Conservation (phyloP, 2,797 vertebrate genomes). For the Chelidonichthys spinosus region DNA sequence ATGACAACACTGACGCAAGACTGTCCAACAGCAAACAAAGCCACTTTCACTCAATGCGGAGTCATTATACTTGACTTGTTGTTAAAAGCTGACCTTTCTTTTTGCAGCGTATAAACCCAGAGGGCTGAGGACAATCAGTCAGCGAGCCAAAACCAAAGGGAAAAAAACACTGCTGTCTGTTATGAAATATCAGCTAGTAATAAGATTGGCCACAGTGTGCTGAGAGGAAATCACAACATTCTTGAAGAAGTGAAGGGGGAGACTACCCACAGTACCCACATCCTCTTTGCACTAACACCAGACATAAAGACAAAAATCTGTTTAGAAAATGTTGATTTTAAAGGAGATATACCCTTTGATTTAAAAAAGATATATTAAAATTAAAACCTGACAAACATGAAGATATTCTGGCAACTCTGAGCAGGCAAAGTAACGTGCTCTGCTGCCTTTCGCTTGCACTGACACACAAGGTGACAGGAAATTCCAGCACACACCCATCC, state of each 20-base stretch:
- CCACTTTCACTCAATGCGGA: constrained; percentile 74
- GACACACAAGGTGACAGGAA: constrained; percentile 84
- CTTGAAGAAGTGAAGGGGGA: constrained; percentile 46
- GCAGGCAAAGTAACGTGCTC: constrained; percentile 50
- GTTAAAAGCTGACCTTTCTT: constrained; percentile 79
- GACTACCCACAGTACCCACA: constrained; percentile 74
- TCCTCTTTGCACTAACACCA: constrained; percentile 64
- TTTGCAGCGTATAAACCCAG: constrained; percentile 63
- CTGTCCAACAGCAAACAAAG: constrained; percentile 69
- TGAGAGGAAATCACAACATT: constrained; percentile 70
- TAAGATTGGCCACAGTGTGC: constrained; percentile 40
- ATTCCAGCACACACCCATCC: constrained; percentile 81
- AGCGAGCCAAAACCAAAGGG: constrained; percentile 40
- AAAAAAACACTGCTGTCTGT: constrained; percentile 51
- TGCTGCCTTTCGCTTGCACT: constrained; percentile 56
- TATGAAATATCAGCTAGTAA: constrained; percentile 62
- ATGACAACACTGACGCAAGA: constrained; percentile 66
- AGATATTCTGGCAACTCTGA: constrained; percentile 36
- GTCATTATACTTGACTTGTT: constrained; percentile 79
- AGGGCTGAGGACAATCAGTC: constrained; percentile 48
- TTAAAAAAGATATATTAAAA: not conserved
- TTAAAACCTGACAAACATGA: constrained; percentile 13
- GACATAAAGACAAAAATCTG: constrained; percentile 19
- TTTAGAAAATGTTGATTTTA: constrained; percentile 22
- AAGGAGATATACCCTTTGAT: not conserved